phyloP scores from a whole-genome alignment of 2,797 vertebrate species.

The Sebastes diploproa region DNA sequence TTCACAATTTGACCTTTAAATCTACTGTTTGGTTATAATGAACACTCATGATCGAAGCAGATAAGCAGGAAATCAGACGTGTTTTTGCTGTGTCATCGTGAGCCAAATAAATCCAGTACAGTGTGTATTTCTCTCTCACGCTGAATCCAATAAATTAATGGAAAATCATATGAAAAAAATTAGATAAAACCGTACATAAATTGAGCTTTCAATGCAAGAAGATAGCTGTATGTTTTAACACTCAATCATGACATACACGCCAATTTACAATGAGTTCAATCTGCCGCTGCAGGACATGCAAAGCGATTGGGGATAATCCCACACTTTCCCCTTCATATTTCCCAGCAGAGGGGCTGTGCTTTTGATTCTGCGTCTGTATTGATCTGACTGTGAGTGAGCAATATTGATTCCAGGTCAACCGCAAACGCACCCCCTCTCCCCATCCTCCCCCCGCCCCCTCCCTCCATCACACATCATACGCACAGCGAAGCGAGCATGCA shows the following conservation, averaged over 20 bases:
- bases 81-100: background rate
- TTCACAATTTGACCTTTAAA: background rate
- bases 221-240: background rate
- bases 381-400: conserved; percentile 36
- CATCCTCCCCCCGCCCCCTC: background rate
- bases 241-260: background rate
- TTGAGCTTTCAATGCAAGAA: background rate
- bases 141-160: background rate
- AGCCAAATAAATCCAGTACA: background rate
- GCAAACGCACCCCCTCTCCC: background rate
- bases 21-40: background rate
- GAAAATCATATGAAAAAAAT: background rate
- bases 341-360: conserved; percentile 11
- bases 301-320: conserved; percentile 32
- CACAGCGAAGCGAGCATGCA: background rate
- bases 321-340: conserved; percentile 19
- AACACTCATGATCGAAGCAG: background rate
- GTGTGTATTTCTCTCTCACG: background rate
- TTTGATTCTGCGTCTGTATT: conserved; percentile 12
- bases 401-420: conserved; percentile 49
- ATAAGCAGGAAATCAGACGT: background rate
- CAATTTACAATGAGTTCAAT: background rate
- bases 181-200: background rate
- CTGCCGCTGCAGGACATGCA: background rate
- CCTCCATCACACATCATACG: background rate